Evolutionary conservation across 2,797 vertebrate species (phyloP).

Genomic region (Protosalanx chinensis): DNA sequence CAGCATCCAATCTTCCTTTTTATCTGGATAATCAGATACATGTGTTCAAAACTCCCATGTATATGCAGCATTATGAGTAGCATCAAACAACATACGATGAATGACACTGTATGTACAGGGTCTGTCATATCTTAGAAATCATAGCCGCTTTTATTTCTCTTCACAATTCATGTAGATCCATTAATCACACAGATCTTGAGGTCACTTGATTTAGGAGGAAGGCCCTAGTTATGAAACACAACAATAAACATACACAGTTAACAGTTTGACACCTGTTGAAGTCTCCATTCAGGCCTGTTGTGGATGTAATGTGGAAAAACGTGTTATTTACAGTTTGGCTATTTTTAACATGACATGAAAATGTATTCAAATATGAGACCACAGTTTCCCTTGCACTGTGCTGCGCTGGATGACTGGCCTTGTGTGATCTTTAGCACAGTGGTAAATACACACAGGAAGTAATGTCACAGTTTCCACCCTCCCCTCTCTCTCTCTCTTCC

Average conservation of each 20-base stretch:
- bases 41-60: too few species aligned
- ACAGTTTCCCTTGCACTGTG: not conserved
- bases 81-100: too few species aligned
- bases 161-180: not conserved
- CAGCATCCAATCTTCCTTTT: too few species aligned
- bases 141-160: not conserved
- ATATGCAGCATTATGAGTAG: too few species aligned
- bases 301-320: not conserved
- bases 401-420: not conserved
- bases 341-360: not conserved
- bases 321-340: not conserved
- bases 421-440: not conserved
- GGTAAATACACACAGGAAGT: slow-evolving; percentile 18
- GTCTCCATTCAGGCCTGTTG: not conserved
- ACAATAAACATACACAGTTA: not conserved
- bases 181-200: not conserved
- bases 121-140: not conserved
- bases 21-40: too few species aligned
- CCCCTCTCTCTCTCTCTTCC: not conserved
- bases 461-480: slow-evolving; percentile 30
- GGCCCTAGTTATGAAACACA: not conserved
- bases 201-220: too few species aligned
- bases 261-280: not conserved
- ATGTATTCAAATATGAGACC: not conserved
- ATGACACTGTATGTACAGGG: not conserved